Evolutionary conservation across 2,113 vertebrate species (phyloP).

Genomic region (Montifringilla adamsi): DNA sequence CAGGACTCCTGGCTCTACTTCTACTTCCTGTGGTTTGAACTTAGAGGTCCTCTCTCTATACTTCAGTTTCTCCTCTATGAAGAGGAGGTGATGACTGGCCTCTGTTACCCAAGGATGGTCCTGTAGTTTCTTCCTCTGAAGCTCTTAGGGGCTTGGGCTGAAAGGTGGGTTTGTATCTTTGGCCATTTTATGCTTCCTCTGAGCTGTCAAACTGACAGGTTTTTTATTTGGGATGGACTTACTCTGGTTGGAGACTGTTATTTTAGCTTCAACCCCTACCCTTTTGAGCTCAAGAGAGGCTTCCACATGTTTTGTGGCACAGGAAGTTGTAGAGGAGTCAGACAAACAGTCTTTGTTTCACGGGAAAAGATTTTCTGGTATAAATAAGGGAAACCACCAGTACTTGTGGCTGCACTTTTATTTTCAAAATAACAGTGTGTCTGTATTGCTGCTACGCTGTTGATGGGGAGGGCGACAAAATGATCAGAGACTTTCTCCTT

Average conservation of each 20-base stretch:
- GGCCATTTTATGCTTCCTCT: background rate
- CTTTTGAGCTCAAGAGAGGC: background rate
- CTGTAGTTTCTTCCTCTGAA: background rate
- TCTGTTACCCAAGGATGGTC: background rate
- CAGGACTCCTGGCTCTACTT: background rate
- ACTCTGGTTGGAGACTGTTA: background rate
- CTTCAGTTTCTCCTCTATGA: background rate
- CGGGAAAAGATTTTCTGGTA: slow-evolving; percentile 63
- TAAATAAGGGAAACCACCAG: slow-evolving; percentile 68
- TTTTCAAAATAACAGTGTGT: slow-evolving; percentile 29
- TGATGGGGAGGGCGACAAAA: background rate
- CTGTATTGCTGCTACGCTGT: slow-evolving; percentile 14
- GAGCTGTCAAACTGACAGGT: background rate
- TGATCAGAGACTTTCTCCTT: background rate
- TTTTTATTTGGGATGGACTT: slow-evolving; percentile 3
- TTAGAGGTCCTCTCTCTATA: background rate
- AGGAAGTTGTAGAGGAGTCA: slow-evolving; percentile 53
- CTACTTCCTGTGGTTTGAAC: background rate
- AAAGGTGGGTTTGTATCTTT: background rate
- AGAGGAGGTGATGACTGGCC: background rate
- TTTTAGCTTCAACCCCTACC: slow-evolving; percentile 15
- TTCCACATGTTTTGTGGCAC: slow-evolving; percentile 44
- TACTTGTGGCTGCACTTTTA: slow-evolving; percentile 33
- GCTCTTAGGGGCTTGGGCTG: background rate
- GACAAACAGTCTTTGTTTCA: slow-evolving; percentile 71